phyloP scores from a whole-genome alignment of 2,888 invertebrate genomes.

The Drosophila eohydei region DNA sequence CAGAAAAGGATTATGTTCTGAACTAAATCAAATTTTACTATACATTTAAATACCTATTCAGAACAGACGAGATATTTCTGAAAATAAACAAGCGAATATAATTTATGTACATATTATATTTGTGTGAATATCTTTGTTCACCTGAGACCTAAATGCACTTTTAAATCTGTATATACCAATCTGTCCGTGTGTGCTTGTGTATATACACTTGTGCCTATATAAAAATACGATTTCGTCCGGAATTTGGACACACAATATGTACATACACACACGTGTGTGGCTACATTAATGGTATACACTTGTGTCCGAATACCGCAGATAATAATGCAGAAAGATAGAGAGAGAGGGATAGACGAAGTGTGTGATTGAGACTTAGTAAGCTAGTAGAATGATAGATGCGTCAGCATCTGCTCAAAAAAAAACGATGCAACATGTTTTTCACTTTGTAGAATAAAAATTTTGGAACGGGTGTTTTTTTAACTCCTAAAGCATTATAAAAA shows the following conservation, averaged over 20 bases:
- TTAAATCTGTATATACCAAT: not conserved
- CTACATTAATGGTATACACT: not conserved
- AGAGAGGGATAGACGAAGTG: not conserved
- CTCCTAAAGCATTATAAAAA: not conserved
- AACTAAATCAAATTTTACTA: not conserved
- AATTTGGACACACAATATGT: constrained; percentile 28
- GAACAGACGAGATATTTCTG: not conserved
- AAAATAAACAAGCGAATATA: not conserved
- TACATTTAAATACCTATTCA: not conserved
- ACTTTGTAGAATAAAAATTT: not conserved
- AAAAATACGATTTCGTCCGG: constrained; percentile 32
- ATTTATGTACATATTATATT: constrained; percentile 1
- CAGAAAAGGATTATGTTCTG: too few relatives aligned
- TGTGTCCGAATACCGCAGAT: not conserved
- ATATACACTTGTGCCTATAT: not conserved
- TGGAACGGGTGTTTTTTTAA: not conserved
- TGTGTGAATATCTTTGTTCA: constrained; percentile 14
- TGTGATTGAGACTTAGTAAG: not conserved
- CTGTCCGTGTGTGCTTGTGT: not conserved
- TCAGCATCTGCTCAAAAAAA: constrained; percentile 21
- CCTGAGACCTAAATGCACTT: constrained; percentile 36
- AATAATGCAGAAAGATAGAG: not conserved
- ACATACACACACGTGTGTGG: not conserved
- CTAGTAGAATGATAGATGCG: constrained; percentile 13
- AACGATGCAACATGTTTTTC: not conserved